phyloP scores from a whole-genome alignment of 2,888 invertebrate species.

The Campoplex capitator region DNA sequence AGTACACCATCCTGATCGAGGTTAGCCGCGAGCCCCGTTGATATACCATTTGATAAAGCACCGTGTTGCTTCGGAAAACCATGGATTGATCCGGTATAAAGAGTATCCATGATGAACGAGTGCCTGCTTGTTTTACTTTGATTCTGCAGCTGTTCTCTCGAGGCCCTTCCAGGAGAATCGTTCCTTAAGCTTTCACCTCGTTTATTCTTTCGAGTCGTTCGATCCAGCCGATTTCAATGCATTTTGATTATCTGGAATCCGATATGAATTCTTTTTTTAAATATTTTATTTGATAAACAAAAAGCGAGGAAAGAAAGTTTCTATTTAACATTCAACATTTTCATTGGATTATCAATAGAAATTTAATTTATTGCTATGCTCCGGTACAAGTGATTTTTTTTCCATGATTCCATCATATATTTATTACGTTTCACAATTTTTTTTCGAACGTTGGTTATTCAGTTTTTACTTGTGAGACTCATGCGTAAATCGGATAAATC shows the following conservation, averaged over 20 bases:
- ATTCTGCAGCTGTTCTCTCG: slow-evolving; percentile 2
- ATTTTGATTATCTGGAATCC: slow-evolving; percentile 68
- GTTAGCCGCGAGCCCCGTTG: slow-evolving; percentile 79
- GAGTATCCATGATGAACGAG: slow-evolving; percentile 79
- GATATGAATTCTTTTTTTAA: slow-evolving; percentile 45
- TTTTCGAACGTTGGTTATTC: neutral
- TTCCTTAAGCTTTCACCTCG: neutral
- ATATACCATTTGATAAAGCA: slow-evolving; percentile 79
- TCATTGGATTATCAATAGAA: neutral
- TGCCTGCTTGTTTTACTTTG: slow-evolving; percentile 25
- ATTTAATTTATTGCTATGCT: neutral
- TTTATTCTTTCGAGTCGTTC: slow-evolving; percentile 9
- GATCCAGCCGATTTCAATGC: slow-evolving; percentile 33
- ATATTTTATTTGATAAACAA: too few relatives aligned
- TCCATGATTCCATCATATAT: neutral
- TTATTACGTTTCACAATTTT: neutral
- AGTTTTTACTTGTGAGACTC: neutral
- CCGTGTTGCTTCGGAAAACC: slow-evolving; percentile 78
- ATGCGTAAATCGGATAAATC: neutral
- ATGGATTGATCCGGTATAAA: slow-evolving; percentile 81
- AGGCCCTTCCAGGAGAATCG: neutral
- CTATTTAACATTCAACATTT: neutral
- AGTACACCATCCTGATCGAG: slow-evolving; percentile 87
- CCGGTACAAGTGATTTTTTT: neutral
- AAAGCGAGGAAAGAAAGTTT: neutral